Conservation (phyloP, 92 coral and sea anemone genomes). For the Zoanthus sansibaricus region DNA sequence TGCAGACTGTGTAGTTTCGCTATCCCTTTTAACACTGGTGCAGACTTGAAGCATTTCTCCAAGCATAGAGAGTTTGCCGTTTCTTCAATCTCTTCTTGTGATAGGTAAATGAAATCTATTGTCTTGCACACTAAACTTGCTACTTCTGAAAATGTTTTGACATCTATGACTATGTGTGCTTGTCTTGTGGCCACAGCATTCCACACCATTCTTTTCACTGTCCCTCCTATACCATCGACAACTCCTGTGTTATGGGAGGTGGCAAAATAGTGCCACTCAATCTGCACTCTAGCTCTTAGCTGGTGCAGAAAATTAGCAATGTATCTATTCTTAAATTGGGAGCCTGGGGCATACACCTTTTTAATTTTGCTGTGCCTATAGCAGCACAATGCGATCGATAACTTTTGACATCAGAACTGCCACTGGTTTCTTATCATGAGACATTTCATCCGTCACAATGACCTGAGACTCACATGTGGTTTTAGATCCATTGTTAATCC, state of each 20-base stretch:
- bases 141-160: constrained; percentile 34
- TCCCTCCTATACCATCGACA: constrained; percentile 45
- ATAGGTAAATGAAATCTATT: constrained; percentile 41
- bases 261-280: constrained; percentile 1
- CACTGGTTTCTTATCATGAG: not conserved
- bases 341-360: not conserved
- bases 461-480: not conserved
- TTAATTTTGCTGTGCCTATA: not conserved
- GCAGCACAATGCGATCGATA: too few species aligned
- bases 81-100: constrained; percentile 43
- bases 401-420: not conserved
- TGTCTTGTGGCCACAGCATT: constrained; percentile 63
- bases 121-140: constrained; percentile 34
- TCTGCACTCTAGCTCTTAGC: not conserved
- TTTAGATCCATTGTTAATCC: not conserved
- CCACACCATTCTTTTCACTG: constrained; percentile 62
- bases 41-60: constrained; percentile 52
- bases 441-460: not conserved
- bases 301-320: not conserved
- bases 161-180: constrained; percentile 37
- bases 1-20: constrained; percentile 37
- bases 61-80: constrained; percentile 47
- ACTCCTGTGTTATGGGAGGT: too few species aligned
- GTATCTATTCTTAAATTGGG: not conserved
- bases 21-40: constrained; percentile 45